A percentile compares a stretch with the other conserved stretches of the same genome.
These are phyloP conservation scores for Melanotaenia parkinsoni DNA, from an alignment of 2,797 vertebrate species.

Conservation along the genomic window DNA sequence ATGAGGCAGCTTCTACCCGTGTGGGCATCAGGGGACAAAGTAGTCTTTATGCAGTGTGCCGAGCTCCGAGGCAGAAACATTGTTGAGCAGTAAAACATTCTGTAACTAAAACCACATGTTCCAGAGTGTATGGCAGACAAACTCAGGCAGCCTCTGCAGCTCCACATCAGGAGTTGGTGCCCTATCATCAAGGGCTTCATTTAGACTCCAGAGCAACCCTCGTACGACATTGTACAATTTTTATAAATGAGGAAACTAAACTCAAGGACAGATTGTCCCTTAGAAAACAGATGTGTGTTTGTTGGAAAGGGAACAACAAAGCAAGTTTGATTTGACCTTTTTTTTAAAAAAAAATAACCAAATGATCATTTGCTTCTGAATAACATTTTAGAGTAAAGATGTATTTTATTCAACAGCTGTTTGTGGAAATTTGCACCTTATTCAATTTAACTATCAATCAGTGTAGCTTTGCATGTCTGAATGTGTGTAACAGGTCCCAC, in stretches of 20 bases:
- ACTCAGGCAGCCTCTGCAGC: slow-evolving; percentile 72
- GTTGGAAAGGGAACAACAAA: slow-evolving; percentile 11
- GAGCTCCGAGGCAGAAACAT: slow-evolving; percentile 85
- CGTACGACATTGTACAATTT: slow-evolving; percentile 74
- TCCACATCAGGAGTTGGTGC: slow-evolving; percentile 74
- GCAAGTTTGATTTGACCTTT: slow-evolving; percentile 46
- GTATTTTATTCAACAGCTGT: slow-evolving; percentile 11
- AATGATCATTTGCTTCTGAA: slow-evolving; percentile 50
- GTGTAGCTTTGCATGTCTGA: background rate
- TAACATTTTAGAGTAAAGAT: slow-evolving; percentile 18
- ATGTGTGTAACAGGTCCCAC: background rate
- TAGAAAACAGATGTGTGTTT: slow-evolving; percentile 24
- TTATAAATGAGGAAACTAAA: slow-evolving; percentile 75
- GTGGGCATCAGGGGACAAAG: slow-evolving; percentile 86
- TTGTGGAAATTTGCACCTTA: background rate
- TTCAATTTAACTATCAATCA: background rate
- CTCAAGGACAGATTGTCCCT: slow-evolving; percentile 73
- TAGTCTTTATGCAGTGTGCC: slow-evolving; percentile 85
- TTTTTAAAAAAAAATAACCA: slow-evolving; percentile 50
- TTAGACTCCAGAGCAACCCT: slow-evolving; percentile 66
- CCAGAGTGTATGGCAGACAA: slow-evolving; percentile 78
- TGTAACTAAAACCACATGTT: slow-evolving; percentile 87
- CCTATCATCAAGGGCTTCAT: slow-evolving; percentile 69
- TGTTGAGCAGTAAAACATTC: slow-evolving; percentile 87
- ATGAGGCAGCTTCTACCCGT: slow-evolving; percentile 72